phyloP scores from a whole-genome alignment of 2,797 vertebrate genomes.

The Luscinia megarhynchos region DNA sequence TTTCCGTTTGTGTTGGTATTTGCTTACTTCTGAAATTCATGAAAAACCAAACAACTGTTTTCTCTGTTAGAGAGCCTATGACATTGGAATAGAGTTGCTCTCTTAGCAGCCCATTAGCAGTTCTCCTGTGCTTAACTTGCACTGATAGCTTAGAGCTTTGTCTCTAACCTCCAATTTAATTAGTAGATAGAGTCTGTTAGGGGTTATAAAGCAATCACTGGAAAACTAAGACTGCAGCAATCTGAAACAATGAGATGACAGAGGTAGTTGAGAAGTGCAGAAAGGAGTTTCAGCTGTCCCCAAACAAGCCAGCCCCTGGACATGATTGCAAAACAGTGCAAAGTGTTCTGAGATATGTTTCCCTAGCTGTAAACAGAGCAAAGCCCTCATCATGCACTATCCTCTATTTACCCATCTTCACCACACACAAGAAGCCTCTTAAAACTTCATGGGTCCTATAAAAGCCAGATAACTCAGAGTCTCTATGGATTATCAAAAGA shows the following conservation, averaged over 20 bases:
- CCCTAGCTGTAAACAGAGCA: not conserved
- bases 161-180: not conserved
- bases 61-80: not conserved
- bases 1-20: not conserved
- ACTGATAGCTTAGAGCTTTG: not conserved
- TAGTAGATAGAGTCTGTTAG: not conserved
- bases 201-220: not conserved
- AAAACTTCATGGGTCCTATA: not conserved
- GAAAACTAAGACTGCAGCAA: not conserved
- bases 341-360: not conserved
- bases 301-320: not conserved
- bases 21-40: not conserved
- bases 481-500: not conserved
- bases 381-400: not conserved
- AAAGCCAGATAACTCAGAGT: not conserved
- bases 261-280: not conserved
- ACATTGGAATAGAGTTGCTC: not conserved
- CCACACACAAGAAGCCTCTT: not conserved
- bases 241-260: not conserved
- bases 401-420: not conserved
- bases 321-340: not conserved
- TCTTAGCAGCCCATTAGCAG: not conserved
- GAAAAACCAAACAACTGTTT: not conserved
- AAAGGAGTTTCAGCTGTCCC: not conserved
- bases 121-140: not conserved